phyloP scores from a whole-genome alignment of 2,888 invertebrate species.

The Dryomyza anilis region DNA sequence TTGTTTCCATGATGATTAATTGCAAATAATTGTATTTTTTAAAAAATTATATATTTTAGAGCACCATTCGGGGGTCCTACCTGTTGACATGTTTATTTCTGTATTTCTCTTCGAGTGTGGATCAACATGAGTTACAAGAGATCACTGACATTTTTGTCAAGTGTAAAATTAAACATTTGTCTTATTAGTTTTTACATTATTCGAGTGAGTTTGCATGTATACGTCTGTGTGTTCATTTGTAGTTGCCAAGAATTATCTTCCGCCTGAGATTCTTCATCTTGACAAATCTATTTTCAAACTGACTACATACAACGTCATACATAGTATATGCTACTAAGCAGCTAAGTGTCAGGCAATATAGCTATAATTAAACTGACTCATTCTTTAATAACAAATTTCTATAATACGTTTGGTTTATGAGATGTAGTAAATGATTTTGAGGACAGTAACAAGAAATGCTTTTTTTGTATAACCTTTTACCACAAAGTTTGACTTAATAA shows the following conservation, averaged over 20 bases:
- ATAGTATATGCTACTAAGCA: no score
- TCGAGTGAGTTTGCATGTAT: not conserved
- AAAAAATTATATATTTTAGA: no score
- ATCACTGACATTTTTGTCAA: not conserved
- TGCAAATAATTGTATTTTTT: no score
- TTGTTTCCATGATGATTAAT: no score
- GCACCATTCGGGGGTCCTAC: not conserved
- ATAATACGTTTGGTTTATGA: not conserved
- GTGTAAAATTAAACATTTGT: not conserved
- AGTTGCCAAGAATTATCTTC: no score
- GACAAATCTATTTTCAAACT: no score
- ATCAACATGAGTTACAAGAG: not conserved
- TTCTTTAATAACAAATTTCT: not conserved
- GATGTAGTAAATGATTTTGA: not conserved
- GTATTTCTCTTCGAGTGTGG: not conserved
- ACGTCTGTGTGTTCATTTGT: no score
- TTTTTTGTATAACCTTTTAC: not conserved
- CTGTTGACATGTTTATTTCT: not conserved
- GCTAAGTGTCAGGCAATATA: no score
- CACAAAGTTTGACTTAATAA: not conserved
- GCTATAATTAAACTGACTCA: no score
- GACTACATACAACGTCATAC: no score
- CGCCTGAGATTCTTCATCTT: no score
- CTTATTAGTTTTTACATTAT: not conserved
- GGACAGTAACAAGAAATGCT: not conserved